These are phyloP conservation scores for Procambarus virginalis DNA, from an alignment of 1,140 invertebrate species.

Conservation along the genomic window DNA sequence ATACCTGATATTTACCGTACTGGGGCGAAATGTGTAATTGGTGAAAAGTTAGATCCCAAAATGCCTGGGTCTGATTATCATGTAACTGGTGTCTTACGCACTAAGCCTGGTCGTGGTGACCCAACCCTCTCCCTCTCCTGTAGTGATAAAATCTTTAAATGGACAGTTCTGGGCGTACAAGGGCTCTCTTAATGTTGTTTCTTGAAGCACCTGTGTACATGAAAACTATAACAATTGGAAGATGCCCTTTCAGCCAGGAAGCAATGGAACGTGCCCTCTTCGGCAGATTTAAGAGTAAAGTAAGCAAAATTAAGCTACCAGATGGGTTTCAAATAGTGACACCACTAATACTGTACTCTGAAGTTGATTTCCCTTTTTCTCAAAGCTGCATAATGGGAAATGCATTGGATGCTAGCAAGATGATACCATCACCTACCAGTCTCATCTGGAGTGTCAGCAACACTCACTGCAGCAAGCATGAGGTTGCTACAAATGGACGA, in stretches of 20 bases:
- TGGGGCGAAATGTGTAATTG: slow-evolving; percentile 88
- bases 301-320: slow-evolving; percentile 23
- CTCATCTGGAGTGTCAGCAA: slow-evolving; percentile 71
- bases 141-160: slow-evolving; percentile 93
- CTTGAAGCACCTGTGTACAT: slow-evolving; percentile 83
- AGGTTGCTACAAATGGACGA: slow-evolving; percentile 86
- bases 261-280: slow-evolving; percentile 80
- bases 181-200: slow-evolving; percentile 83
- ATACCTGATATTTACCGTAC: slow-evolving; percentile 84
- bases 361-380: slow-evolving; percentile 71
- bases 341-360: slow-evolving; percentile 73
- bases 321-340: slow-evolving; percentile 38
- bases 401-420: slow-evolving; percentile 33
- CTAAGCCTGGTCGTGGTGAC: slow-evolving; percentile 93
- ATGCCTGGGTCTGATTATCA: slow-evolving; percentile 81
- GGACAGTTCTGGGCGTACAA: slow-evolving; percentile 87
- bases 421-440: slow-evolving; percentile 69
- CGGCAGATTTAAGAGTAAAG: slow-evolving; percentile 49
- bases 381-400: not conserved
- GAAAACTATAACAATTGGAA: slow-evolving; percentile 82
- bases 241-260: slow-evolving; percentile 79
- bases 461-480: slow-evolving; percentile 73
- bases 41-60: slow-evolving; percentile 76
- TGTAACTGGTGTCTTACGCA: slow-evolving; percentile 83
- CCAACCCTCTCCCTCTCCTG: slow-evolving; percentile 92